Conservation (phyloP, 2,113 vertebrate genomes). For the Dicerorhinus sumatrensis region DNA sequence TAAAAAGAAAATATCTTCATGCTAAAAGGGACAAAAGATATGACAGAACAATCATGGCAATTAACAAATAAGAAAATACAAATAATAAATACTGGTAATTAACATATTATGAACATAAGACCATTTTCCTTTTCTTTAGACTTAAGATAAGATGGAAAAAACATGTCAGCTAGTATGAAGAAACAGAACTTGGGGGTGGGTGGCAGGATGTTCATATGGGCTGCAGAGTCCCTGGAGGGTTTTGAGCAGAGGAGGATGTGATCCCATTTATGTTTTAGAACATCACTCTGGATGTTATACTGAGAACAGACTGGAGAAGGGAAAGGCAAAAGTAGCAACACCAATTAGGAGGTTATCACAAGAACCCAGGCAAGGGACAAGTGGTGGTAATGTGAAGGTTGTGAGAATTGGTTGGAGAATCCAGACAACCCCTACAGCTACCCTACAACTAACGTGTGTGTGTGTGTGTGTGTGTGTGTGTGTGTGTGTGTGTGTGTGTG, state of each 20-base stretch:
- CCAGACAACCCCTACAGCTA: neutral
- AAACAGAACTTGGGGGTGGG: neutral
- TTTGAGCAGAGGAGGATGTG: too few species aligned
- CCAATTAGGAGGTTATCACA: neutral
- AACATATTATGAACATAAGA: neutral
- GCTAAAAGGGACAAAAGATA: neutral
- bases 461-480: accelerated
- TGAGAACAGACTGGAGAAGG: neutral
- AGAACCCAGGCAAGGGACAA: neutral
- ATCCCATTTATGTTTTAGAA: neutral
- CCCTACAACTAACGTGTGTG: neutral
- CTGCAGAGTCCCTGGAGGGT: neutral
- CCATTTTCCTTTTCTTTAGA: neutral
- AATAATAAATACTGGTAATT: neutral
- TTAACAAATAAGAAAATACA: conserved; percentile 17
- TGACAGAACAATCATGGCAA: neutral
- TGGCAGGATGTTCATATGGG: too few species aligned
- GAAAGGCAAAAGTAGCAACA: neutral
- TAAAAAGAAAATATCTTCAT: conserved; percentile 19
- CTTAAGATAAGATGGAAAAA: neutral
- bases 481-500: accelerated
- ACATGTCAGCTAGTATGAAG: neutral
- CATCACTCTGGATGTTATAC: neutral
- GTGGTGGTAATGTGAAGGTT: neutral
- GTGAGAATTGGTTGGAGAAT: neutral